Evolutionary conservation across 2,888 invertebrate species (phyloP).

Genomic region (Drosophila tripunctata): DNA sequence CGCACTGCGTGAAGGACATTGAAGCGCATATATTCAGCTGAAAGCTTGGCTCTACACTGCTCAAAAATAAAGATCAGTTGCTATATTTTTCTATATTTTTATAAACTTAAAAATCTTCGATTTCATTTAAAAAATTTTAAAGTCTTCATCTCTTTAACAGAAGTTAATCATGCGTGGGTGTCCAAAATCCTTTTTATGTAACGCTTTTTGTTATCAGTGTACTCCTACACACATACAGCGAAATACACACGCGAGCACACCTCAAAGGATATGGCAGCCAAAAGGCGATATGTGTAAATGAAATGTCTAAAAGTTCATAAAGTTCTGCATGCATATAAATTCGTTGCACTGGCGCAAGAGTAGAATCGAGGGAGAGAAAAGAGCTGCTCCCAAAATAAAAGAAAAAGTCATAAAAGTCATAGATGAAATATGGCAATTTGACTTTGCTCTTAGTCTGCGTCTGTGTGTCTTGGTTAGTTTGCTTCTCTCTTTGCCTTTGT

Average conservation of each 20-base stretch:
- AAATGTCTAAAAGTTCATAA: constrained; percentile 50
- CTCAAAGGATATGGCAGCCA: constrained; percentile 15
- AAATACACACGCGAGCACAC: constrained; percentile 2
- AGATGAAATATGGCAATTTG: constrained; percentile 76
- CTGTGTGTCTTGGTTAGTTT: constrained; percentile 15
- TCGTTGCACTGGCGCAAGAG: constrained; percentile 30
- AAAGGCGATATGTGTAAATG: constrained; percentile 49
- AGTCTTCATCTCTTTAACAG: no score
- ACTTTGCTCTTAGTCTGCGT: constrained; percentile 39
- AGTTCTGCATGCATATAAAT: constrained; percentile 45
- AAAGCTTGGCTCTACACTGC: background rate
- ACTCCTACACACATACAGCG: background rate
- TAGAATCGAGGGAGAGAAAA: constrained; percentile 7
- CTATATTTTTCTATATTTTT: no score
- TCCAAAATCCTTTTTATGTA: background rate
- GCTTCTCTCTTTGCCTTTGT: constrained; percentile 15
- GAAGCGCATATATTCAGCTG: constrained; percentile 30
- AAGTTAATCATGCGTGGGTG: no score
- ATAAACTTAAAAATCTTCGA: no score
- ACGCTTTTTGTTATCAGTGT: background rate
- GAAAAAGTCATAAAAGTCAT: constrained; percentile 71
- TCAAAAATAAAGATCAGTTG: background rate
- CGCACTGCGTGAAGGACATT: constrained; percentile 58
- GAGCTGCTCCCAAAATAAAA: constrained; percentile 26
- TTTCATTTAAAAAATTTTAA: no score